Base-by-base conservation (phyloP, 2,113 vertebrate genomes). In the Pseudopodoces humilis region DNA sequence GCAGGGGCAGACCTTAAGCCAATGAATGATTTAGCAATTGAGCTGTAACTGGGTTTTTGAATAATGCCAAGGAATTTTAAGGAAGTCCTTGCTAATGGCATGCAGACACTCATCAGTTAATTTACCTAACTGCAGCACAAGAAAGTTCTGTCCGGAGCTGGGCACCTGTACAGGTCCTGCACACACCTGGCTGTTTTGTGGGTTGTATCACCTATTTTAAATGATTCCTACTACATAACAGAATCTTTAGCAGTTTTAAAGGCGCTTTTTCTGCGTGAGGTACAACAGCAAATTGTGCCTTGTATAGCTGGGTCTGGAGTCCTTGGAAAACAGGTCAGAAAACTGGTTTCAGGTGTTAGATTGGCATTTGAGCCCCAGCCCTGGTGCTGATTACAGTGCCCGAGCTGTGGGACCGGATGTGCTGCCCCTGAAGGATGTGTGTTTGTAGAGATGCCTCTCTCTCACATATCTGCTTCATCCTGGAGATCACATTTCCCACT, bases 181-280 rank as follows among this genome's bases (percentile, higher is more conserved):
- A 44, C 55, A 1, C 19, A 2, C 47, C 56, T 13, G 10, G 7
- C 58, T 46, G 56, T 47, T 60, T 20, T 55, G 31, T 28, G 31
- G 24, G 25, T 59, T 41, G 0, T 15, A 15, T 44, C 59, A 5
- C 25, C 16, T 60, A 7, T 43, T 43, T 33, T 23, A 59, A 67
- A 75, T 1, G 0, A 46, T 46, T 30, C 33, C 64, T 67, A 1
- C 55, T 14, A 1, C 1, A 2, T 3, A 59, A 25, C 1, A 50
- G 30, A 49, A 53, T 71, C 35, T 50, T 5, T 2, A 10, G 46
- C 31, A 17, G 24, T 55, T 89, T 27, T 50, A 33, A 59, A 56
- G n/a, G 35, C 33, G 5, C 23, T n/a, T 15, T 43, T 65, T 44
- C 24, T 28, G 9, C 9, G 18, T 46, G 67, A 77, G 35, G 9